Evolutionary conservation across 92 coral and sea anemone species (phyloP).

Genomic region (Chrysogorgia sp.): DNA sequence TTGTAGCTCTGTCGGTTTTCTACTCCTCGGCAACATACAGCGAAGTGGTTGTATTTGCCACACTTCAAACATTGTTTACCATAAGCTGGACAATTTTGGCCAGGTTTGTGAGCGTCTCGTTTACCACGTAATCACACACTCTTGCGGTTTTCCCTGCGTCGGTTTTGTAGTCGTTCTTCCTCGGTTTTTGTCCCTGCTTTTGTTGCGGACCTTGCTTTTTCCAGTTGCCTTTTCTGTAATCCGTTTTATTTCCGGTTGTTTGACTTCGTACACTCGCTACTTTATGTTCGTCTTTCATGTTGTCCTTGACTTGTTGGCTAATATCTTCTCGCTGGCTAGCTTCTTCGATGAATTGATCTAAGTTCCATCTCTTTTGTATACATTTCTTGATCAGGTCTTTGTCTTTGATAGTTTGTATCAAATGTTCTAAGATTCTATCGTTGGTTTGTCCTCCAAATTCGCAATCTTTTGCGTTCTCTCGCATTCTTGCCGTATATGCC

Average conservation of each 20-base stretch:
- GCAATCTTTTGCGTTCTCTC: conserved; percentile 63
- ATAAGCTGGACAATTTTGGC: conserved; percentile 62
- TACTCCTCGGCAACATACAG: conserved; percentile 48
- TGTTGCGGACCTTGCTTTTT: too few relatives aligned
- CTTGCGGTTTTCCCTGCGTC: too few relatives aligned
- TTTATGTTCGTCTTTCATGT: conserved; percentile 60
- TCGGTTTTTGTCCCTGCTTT: neutral
- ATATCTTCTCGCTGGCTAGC: conserved; percentile 60
- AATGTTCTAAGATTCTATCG: conserved; percentile 66
- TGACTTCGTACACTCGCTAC: conserved; percentile 13
- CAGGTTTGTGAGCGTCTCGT: conserved; percentile 58
- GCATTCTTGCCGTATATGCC: conserved; percentile 56
- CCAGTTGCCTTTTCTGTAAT: conserved; percentile 10
- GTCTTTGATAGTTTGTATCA: conserved; percentile 66
- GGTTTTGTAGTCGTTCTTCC: conserved; percentile 10
- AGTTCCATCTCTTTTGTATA: conserved; percentile 61
- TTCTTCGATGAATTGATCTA: conserved; percentile 57
- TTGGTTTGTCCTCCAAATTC: conserved; percentile 56
- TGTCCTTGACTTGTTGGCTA: conserved; percentile 63
- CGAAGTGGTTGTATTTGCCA: conserved; percentile 64
- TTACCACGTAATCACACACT: too few relatives aligned
- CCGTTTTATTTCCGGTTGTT: neutral
- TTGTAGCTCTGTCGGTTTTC: conserved; percentile 5
- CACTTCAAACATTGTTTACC: conserved; percentile 66
- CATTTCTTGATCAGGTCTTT: conserved; percentile 59